Base-by-base conservation (phyloP, 1,140 invertebrate genomes). In the Drosophila tropicalis region DNA sequence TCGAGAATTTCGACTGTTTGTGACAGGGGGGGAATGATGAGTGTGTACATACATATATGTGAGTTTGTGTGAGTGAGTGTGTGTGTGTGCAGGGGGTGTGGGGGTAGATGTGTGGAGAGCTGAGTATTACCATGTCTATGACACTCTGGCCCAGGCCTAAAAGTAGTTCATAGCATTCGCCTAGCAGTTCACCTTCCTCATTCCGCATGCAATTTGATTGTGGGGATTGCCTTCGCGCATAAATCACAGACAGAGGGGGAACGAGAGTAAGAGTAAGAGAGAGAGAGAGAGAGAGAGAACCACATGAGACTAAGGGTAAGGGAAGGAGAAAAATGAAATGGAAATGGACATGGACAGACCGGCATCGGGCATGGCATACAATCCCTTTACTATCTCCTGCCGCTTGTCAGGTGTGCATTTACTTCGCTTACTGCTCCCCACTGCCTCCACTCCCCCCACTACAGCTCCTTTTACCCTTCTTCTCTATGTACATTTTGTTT, bases 341-440 rank as follows among this genome's bases (percentile, higher is more conserved):
- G 62, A 15, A 29, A 44, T 54, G 69, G 44, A 60, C 62, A 62
- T 51, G 44, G 19, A 51, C 44, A 51, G 44, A 51, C 44, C 44
- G 58, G 47, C 32, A 34, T 47, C 32, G 65, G 44, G 74, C 72
- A 60, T 44, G 56, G 62, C 44, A 64, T 41, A 62, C 40, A 67
- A 65, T 54, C 34, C 60, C 51, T 65, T 60, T 67, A 63, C 81
- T 76, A 84, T 84, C 81, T 84, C 63, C 62, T 69, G 72, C 66
- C 66, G 58, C 68, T 76, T 86, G 79, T 79, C 83, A 79, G 72
- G 79, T 75, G 66, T 40, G 17, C 29, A 15, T 3, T 56, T 41
- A 22, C 29, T 36, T 5, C 34, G n/a, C n/a, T 5, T 40, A 13
- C 19, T 3, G 12, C 9, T 5, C 19, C 22, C 9, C 22, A n/a